A percentile compares a stretch with the other conserved stretches of the same genome.
Evolutionary conservation across 1,140 invertebrate genomes (phyloP).

Genomic region (Mercenaria mercenaria): DNA sequence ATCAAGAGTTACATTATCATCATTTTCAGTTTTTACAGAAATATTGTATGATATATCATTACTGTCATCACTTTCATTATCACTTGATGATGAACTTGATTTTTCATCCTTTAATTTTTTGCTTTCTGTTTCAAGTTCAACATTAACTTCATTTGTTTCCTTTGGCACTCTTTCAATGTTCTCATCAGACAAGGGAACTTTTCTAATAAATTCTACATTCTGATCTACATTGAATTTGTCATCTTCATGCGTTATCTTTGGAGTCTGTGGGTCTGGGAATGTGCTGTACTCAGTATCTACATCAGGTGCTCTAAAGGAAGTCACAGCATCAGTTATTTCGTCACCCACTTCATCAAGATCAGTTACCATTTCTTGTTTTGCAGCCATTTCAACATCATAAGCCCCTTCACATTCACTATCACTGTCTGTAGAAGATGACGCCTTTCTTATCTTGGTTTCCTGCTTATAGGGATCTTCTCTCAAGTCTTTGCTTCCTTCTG

Average conservation of each 20-base stretch:
- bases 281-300: neutral
- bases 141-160: neutral
- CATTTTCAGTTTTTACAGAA: neutral
- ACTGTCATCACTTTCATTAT: neutral
- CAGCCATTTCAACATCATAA: constrained; percentile 34
- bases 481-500: constrained; percentile 21
- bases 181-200: neutral
- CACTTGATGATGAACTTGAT: constrained; percentile 17
- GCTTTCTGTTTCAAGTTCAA: neutral
- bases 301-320: constrained; percentile 3
- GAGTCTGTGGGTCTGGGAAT: constrained; percentile 14
- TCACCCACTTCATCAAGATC: neutral
- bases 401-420: neutral
- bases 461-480: neutral
- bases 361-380: neutral
- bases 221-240: neutral
- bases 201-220: constrained; percentile 32
- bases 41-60: neutral
- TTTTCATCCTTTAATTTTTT: neutral
- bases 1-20: neutral
- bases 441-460: neutral
- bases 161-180: neutral
- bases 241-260: constrained; percentile 26
- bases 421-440: neutral
- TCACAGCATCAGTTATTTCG: neutral